Evolutionary conservation across 1,140 invertebrate species (phyloP).

Genomic region (Ostrea edulis): DNA sequence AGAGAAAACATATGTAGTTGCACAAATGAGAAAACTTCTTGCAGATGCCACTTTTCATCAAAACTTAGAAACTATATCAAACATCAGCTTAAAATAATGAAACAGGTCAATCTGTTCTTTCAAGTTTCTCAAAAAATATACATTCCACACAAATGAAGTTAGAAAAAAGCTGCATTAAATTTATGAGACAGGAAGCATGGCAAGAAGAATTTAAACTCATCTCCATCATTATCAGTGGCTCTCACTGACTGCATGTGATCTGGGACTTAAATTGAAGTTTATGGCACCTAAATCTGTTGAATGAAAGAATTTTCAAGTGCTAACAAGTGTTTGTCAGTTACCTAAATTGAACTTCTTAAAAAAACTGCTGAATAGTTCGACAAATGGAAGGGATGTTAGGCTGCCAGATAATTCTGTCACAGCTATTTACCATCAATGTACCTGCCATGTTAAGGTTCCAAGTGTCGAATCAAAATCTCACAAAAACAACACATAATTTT

Average conservation of each 20-base stretch:
- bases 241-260: neutral
- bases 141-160: neutral
- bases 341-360: conserved; percentile 2
- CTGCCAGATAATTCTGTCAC: conserved; percentile 22
- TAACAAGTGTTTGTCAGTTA: conserved; percentile 28
- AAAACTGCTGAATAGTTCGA: conserved; percentile 14
- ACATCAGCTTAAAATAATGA: conserved; percentile 1
- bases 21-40: conserved; percentile 13
- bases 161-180: neutral
- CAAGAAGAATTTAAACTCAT: neutral
- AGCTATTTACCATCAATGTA: neutral
- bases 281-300: neutral
- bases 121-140: neutral
- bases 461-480: neutral
- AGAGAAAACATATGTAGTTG: neutral
- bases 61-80: conserved; percentile 6
- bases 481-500: neutral
- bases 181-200: neutral
- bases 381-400: neutral
- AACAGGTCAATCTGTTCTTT: neutral
- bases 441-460: neutral
- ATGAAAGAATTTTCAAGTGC: conserved; percentile 24
- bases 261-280: conserved; percentile 8
- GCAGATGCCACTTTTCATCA: conserved; percentile 1
- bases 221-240: neutral